A percentile compares a stretch with the other conserved stretches of the same genome.
Conservation (phyloP, 2,113 vertebrate genomes). For the Triplophysa tibetana region DNA sequence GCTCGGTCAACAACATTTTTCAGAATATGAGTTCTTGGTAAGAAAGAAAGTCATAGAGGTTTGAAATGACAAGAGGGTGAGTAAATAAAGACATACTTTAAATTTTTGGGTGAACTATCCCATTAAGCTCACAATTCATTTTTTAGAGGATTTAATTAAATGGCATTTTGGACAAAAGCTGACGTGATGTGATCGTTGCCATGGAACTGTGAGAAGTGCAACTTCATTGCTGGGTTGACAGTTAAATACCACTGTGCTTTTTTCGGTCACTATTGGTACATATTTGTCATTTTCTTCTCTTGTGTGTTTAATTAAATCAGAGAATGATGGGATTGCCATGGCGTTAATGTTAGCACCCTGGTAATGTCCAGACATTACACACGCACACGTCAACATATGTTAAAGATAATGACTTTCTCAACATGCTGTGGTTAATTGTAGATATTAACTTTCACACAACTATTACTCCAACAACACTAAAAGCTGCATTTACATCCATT, state of each 20-base stretch:
- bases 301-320: conserved; percentile 26
- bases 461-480: background rate
- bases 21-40: no score
- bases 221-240: background rate
- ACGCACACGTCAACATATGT: background rate
- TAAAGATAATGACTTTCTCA: background rate
- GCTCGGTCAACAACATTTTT: no score
- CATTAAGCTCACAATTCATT: no score
- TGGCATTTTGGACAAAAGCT: no score
- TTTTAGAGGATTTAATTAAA: no score
- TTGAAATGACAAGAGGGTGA: no score
- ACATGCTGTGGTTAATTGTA: background rate
- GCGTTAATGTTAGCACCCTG: conserved; percentile 17
- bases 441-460: background rate
- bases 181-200: no score
- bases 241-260: no score
- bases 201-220: no score
- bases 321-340: conserved; percentile 17
- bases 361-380: conserved; percentile 20
- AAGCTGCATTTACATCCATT: background rate
- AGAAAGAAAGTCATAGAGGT: no score
- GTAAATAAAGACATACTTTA: no score
- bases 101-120: no score
- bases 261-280: background rate
- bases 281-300: conserved; percentile 13